Evolutionary conservation across 2,797 vertebrate species (phyloP).

Genomic region (Sparus aurata): DNA sequence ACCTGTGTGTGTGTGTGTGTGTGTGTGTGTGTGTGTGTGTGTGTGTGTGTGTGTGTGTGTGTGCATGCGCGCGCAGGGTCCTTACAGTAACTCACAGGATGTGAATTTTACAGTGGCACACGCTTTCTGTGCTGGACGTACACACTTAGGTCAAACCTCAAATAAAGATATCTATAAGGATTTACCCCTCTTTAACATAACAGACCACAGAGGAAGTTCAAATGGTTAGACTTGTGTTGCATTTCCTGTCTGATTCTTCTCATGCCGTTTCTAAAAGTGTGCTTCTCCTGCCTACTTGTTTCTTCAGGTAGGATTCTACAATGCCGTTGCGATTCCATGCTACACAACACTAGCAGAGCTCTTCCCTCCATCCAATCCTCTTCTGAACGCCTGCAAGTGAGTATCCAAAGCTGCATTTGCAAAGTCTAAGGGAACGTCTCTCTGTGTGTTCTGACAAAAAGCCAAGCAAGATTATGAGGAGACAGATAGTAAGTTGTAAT

Average conservation of each 20-base stretch:
- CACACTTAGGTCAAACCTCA: too few relatives aligned
- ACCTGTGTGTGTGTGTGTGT: background rate
- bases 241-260: background rate
- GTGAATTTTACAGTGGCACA: background rate
- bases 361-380: constrained; percentile 91
- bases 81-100: background rate
- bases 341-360: constrained; percentile 94
- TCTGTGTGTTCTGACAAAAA: background rate
- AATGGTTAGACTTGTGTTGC: background rate
- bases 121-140: too few relatives aligned
- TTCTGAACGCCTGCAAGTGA: constrained; percentile 95
- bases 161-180: background rate
- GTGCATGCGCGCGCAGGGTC: background rate
- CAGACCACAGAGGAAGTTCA: background rate
- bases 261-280: background rate
- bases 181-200: background rate
- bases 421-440: background rate
- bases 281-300: background rate
- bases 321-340: constrained; percentile 96
- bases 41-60: background rate
- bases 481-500: background rate
- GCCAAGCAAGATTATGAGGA: background rate
- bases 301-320: constrained; percentile 96
- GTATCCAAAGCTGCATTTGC: constrained; percentile 33
- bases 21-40: too few relatives aligned